Base-by-base conservation (phyloP, 2,888 invertebrate species). In the Pseudolycoriella hygida region DNA sequence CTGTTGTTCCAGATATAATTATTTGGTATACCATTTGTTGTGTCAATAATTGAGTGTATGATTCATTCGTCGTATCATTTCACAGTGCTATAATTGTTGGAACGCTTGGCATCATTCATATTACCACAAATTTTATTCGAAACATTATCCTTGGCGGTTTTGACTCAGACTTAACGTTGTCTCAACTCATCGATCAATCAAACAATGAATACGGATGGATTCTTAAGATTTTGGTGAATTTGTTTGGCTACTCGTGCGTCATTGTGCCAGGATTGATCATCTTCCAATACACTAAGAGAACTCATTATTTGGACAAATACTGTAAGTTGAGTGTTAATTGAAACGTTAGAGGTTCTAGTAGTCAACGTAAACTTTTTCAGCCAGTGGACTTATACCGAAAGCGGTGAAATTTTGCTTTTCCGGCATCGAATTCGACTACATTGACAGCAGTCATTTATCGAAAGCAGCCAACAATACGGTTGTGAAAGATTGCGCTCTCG, bases 201-300 rank as follows among this genome's bases (percentile, higher is more conserved):
- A 65, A 67, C 5, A 62, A 66, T 42, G 69, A 73, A 47, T 77
- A 76, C 53, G 70, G 68, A 47, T 88, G 93, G 93, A 57, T 87
- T 15, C 69, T 86, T 52, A 76, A 82, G 50, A 68, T 93, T 37
- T 56, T 77, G 37, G 68, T 86, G 18, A 94, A 94, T 66, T 69
- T 89, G 46, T 69, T 87, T 15, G 90, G 92, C 12, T 96, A 94
- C 62, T 75, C 80, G 3, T 86, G 88, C n/a, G 71, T 96, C 46
- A 71, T 93, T 59, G 63, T 92, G 47, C 93, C 94, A 2, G 87
- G 87, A 42, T 81, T 76, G 58, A 65, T 92, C 15, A 71, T 90
- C 46, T 85, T 84, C 60, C 80, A 80, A 61, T 90, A 88, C 64
- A 72, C 88, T 18, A 73, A 77, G 50, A 76, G 72, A 57, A 79